phyloP scores from a whole-genome alignment of 2,888 invertebrate species.

The Pyralis farinalis region DNA sequence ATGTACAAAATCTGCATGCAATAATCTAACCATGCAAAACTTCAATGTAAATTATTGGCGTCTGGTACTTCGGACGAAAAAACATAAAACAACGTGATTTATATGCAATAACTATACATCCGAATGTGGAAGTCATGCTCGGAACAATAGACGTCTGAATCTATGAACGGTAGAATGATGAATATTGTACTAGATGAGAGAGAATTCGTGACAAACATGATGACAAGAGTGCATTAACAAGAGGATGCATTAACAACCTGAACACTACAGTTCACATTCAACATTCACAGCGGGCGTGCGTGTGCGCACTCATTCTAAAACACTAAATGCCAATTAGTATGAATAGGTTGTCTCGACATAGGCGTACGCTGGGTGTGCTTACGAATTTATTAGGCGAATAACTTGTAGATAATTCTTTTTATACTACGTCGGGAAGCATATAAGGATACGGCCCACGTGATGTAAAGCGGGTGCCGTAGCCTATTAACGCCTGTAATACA shows the following conservation, averaged over 20 bases:
- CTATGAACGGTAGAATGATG: neutral
- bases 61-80: conserved; percentile 2
- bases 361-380: too few species aligned
- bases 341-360: neutral
- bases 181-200: neutral
- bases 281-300: conserved; percentile 46
- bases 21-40: conserved; percentile 6
- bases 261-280: conserved; percentile 73
- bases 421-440: too few species aligned
- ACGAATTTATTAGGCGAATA: too few species aligned
- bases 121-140: conserved; percentile 5
- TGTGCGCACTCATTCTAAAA: conserved; percentile 35
- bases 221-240: conserved; percentile 40
- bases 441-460: too few species aligned
- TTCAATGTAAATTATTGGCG: conserved; percentile 3
- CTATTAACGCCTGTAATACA: too few species aligned
- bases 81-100: conserved; percentile 1
- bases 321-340: conserved; percentile 19
- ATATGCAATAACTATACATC: conserved; percentile 4
- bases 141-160: conserved; percentile 2
- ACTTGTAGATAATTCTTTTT: too few species aligned
- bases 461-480: too few species aligned
- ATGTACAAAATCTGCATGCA: neutral
- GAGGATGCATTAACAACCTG: conserved; percentile 56
- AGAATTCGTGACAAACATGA: neutral